A percentile compares a stretch with the other conserved stretches of the same genome.
phyloP scores from a whole-genome alignment of 2,113 vertebrate genomes.

The Mesitornis unicolor region DNA sequence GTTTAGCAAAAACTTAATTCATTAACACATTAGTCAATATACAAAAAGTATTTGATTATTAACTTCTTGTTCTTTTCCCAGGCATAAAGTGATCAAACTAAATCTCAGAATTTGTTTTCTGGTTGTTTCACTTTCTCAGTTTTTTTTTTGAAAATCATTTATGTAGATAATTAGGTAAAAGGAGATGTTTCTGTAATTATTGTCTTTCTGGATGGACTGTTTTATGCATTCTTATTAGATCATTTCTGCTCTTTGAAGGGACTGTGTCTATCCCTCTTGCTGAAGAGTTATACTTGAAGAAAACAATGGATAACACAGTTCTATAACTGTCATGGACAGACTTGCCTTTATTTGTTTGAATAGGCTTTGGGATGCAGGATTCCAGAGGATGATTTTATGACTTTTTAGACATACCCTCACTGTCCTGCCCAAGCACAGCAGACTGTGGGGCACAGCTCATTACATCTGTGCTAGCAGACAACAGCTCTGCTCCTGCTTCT shows the following conservation, averaged over 20 bases:
- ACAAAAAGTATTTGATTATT: background rate
- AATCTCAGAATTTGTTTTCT: background rate
- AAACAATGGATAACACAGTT: background rate
- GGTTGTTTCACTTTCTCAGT: background rate
- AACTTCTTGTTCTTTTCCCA: background rate
- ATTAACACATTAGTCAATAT: background rate
- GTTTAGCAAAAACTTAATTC: background rate
- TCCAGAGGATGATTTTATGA: background rate
- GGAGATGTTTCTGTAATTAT: background rate
- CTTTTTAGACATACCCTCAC: background rate
- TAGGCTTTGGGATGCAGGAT: background rate
- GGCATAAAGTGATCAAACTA: background rate
- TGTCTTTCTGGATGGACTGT: background rate
- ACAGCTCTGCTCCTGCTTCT: slow-evolving; percentile 4
- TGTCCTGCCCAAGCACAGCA: background rate
- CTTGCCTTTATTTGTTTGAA: background rate
- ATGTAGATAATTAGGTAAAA: background rate
- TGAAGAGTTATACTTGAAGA: background rate
- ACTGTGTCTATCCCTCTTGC: background rate
- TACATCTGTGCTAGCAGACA: background rate
- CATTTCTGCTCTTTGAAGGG: background rate
- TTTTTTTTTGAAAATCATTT: background rate
- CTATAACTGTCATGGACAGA: background rate
- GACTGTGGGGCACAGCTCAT: background rate
- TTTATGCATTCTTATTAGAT: background rate